Evolutionary conservation across 2,113 vertebrate genomes (phyloP).

Genomic region (Nyctereutes procyonoides): DNA sequence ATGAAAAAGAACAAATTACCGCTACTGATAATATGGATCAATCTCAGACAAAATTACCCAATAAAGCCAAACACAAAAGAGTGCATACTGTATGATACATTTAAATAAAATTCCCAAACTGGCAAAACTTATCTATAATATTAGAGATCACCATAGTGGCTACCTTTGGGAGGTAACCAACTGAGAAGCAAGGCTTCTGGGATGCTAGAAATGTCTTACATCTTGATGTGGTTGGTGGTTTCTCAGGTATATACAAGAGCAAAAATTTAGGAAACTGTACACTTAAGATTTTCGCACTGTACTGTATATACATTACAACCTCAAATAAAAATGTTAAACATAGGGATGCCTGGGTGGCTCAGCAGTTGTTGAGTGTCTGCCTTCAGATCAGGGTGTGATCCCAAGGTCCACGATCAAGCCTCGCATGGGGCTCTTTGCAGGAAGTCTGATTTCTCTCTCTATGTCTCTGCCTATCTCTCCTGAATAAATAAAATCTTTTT

Average conservation of each 20-base stretch:
- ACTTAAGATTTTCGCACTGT: background rate
- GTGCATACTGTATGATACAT: background rate
- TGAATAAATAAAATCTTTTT: no score
- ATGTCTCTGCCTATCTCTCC: no score
- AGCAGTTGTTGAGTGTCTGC: no score
- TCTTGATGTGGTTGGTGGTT: background rate
- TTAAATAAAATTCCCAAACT: constrained; percentile 3
- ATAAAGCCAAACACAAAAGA: background rate
- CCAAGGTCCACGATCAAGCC: no score
- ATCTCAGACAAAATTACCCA: background rate
- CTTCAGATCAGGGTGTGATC: no score
- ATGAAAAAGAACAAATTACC: background rate
- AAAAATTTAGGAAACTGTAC: background rate
- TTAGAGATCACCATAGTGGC: background rate
- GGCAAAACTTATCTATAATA: background rate
- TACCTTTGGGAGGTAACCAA: background rate
- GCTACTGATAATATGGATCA: background rate
- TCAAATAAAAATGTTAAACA: constrained; percentile 25
- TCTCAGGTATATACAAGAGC: background rate
- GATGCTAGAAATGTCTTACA: background rate
- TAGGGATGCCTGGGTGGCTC: no score
- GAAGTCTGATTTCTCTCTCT: no score
- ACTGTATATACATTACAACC: background rate
- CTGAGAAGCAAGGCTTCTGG: background rate
- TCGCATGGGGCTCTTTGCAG: no score